These are phyloP conservation scores for Choloepus hoffmanni DNA, from an alignment of 2,113 vertebrate species.

Conservation along the genomic window DNA sequence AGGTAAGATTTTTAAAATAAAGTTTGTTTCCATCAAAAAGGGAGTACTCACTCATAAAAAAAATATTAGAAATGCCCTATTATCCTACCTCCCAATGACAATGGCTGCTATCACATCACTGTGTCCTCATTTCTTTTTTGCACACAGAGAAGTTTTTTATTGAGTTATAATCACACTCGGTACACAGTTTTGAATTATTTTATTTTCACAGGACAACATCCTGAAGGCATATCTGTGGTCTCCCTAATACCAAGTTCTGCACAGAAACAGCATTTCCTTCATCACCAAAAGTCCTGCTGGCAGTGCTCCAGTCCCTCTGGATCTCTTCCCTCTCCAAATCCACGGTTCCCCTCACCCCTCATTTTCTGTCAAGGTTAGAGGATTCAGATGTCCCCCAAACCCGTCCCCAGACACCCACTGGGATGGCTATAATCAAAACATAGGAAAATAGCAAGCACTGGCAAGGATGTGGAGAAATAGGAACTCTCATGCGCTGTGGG, in stretches of 20 bases:
- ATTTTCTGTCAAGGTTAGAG: background rate
- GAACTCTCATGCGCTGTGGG: too few species aligned
- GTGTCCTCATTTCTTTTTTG: background rate
- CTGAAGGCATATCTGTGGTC: accelerated
- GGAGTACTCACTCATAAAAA: background rate
- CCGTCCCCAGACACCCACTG: background rate
- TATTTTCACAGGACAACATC: background rate
- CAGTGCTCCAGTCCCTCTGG: background rate
- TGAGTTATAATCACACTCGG: background rate
- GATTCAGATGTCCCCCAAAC: background rate
- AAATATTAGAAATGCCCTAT: background rate
- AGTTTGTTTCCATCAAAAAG: background rate
- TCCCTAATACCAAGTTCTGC: background rate
- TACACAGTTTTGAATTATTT: background rate
- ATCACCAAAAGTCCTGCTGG: background rate
- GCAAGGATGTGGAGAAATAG: too few species aligned
- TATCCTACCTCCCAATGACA: background rate
- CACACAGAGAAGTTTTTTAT: background rate
- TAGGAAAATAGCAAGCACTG: too few species aligned
- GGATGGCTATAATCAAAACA: too few species aligned
- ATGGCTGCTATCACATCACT: too few species aligned
- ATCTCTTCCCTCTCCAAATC: background rate
- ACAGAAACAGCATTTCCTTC: too few species aligned
- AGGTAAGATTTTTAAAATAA: constrained; percentile 1
- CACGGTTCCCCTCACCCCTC: background rate